A percentile compares a stretch with the other conserved stretches of the same genome.
These are phyloP conservation scores for Pseudocheirus occidentalis DNA, from an alignment of 2,797 vertebrate genomes.

Conservation along the genomic window DNA sequence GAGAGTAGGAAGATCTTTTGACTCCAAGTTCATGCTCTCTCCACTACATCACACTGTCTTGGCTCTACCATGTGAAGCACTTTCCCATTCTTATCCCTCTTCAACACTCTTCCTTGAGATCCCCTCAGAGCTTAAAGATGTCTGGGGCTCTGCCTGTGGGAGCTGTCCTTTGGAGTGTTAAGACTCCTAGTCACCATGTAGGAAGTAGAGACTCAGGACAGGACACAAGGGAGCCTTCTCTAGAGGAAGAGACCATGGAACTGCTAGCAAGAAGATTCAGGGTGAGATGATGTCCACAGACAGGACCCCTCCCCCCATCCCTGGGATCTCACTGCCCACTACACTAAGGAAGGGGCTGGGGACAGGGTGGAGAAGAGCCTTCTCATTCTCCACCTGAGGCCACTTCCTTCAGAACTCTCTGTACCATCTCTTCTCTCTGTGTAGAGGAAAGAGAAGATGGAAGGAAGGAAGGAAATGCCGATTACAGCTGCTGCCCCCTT, in stretches of 20 bases:
- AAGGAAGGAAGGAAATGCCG: neutral
- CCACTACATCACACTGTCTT: neutral
- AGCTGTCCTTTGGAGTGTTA: slow-evolving; percentile 23
- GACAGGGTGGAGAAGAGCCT: neutral
- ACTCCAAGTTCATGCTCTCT: neutral
- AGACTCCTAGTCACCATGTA: neutral
- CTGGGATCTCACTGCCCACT: neutral
- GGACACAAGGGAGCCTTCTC: neutral
- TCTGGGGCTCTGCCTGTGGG: neutral
- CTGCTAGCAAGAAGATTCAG: neutral
- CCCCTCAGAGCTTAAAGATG: slow-evolving; percentile 20
- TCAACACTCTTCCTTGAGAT: neutral
- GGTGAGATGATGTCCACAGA: neutral
- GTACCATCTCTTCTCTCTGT: neutral
- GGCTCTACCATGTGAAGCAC: rapidly evolving
- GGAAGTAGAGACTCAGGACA: neutral
- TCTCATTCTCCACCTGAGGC: neutral
- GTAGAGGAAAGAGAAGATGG: neutral
- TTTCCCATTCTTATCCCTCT: slow-evolving; percentile 45
- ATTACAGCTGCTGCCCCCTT: neutral
- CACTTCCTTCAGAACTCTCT: neutral
- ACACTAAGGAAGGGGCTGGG: neutral
- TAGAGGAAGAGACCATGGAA: neutral
- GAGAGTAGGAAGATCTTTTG: neutral
- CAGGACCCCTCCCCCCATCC: neutral